Conservation (phyloP, 1,140 invertebrate species). For the Ridgeia piscesae region DNA sequence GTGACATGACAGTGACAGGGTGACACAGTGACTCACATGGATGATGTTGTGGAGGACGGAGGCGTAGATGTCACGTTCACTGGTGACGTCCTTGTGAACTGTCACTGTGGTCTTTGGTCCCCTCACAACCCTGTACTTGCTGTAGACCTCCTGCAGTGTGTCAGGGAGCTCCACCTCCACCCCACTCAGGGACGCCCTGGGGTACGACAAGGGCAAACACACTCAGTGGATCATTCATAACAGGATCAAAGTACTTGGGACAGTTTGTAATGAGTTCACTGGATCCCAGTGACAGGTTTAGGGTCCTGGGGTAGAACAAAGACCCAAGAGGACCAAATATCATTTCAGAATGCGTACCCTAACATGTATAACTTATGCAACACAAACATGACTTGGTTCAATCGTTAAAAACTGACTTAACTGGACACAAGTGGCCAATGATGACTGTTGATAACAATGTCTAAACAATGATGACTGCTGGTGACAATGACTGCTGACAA, state of each 20-base stretch:
- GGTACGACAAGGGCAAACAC: no score
- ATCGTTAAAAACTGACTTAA: no score
- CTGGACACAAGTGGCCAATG: no score
- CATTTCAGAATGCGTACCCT: no score
- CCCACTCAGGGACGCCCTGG: not conserved
- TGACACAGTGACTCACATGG: conserved; percentile 26
- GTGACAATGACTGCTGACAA: not conserved
- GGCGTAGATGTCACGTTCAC: conserved; percentile 31
- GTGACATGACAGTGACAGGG: not conserved
- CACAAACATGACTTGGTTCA: no score
- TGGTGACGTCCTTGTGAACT: not conserved
- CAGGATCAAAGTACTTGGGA: not conserved
- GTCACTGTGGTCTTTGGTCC: not conserved
- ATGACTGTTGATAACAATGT: no score
- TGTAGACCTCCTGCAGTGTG: conserved; percentile 15
- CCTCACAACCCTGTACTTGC: not conserved
- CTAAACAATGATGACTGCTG: not conserved
- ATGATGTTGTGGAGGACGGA: conserved; percentile 35
- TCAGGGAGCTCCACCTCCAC: conserved; percentile 11
- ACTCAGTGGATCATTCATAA: not conserved
- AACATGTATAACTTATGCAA: no score
- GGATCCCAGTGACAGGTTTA: no score
- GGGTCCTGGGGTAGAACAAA: no score
- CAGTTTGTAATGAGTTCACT: no score
- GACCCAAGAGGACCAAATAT: no score